These are phyloP conservation scores for Agapornis canus DNA, from an alignment of 2,797 vertebrate species.

Conservation along the genomic window DNA sequence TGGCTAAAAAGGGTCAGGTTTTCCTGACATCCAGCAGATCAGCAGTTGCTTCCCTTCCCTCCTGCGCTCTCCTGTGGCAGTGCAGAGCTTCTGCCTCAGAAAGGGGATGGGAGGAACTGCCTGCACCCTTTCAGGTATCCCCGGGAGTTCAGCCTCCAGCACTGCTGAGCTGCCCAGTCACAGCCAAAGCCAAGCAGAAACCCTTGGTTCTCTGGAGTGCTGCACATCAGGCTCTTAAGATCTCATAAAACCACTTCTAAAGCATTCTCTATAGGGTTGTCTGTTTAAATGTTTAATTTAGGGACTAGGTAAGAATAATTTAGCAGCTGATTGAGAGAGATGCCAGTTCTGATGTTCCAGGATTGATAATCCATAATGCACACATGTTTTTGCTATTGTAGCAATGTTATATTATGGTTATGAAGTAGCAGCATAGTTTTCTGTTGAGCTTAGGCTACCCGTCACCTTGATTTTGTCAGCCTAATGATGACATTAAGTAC, in stretches of 20 bases:
- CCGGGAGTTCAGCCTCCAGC: neutral
- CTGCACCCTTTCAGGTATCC: neutral
- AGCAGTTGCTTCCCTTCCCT: neutral
- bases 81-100: neutral
- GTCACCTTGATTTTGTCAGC: conserved; percentile 49
- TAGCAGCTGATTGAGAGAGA: neutral
- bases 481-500: conserved; percentile 20
- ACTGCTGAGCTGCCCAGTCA: neutral
- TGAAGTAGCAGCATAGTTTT: conserved; percentile 29
- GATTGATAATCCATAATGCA: conserved; percentile 12
- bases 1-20: neutral
- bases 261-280: neutral
- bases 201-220: neutral
- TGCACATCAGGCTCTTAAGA: neutral
- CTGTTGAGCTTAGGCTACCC: neutral
- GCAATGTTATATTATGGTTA: neutral
- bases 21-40: neutral
- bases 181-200: neutral
- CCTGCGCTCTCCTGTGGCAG: neutral
- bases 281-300: conserved; percentile 17
- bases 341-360: neutral
- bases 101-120: neutral
- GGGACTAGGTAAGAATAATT: conserved; percentile 11
- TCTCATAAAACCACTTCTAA: neutral
- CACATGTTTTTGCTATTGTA: neutral